These are phyloP conservation scores for Centropyge bicolor DNA, from an alignment of 2,797 vertebrate species.

Conservation along the genomic window DNA sequence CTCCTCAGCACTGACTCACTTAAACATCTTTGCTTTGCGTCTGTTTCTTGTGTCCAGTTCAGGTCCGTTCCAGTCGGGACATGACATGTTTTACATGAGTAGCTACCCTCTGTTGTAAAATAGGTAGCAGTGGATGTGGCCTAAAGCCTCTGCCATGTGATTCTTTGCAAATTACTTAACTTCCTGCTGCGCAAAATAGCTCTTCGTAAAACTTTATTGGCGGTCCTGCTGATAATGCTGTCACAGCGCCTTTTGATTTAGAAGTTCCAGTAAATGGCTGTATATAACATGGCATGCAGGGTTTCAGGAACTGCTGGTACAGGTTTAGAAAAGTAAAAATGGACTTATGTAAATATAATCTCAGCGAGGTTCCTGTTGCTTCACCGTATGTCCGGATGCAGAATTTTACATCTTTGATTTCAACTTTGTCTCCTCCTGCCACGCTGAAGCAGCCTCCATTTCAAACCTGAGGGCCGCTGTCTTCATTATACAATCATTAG, in stretches of 20 bases:
- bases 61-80: neutral
- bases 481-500: conserved; percentile 22
- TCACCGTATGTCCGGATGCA: neutral
- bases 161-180: conserved; percentile 17
- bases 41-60: conserved; percentile 15
- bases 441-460: conserved; percentile 6
- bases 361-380: neutral
- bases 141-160: conserved; percentile 7
- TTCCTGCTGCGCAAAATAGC: conserved; percentile 45
- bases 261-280: conserved; percentile 37
- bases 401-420: neutral
- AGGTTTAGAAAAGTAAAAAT: conserved; percentile 30
- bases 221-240: conserved; percentile 46
- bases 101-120: conserved; percentile 3
- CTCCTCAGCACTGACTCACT: conserved; percentile 33
- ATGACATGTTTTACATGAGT: neutral
- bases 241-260: conserved; percentile 49
- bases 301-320: conserved; percentile 29
- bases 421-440: neutral
- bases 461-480: neutral
- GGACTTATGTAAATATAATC: conserved; percentile 7
- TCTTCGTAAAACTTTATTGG: conserved; percentile 46
- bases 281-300: conserved; percentile 29
- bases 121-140: neutral
- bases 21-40: neutral